Percentiles rank a stretch among this genome's conserved stretches.
These are phyloP conservation scores for Hemichromis elongatus DNA, from an alignment of 2,113 vertebrate species.

Conservation along the genomic window DNA sequence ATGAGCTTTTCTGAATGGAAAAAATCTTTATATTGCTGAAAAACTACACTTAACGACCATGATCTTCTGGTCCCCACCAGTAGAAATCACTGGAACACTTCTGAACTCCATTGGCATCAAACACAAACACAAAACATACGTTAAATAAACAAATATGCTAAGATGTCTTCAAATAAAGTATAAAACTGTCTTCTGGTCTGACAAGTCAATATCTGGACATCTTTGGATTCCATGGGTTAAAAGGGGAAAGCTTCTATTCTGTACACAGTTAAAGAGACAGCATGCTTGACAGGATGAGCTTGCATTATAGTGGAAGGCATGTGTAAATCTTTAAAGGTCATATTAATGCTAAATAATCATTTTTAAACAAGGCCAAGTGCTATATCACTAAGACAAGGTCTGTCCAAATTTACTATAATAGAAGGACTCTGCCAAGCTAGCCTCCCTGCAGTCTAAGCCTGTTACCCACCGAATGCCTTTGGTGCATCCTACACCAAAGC, in stretches of 20 bases:
- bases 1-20: not conserved
- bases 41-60: not conserved
- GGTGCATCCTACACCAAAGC: not conserved
- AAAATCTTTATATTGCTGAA: not conserved
- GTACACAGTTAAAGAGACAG: not conserved
- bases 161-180: not conserved
- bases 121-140: not conserved
- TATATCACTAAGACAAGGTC: not conserved
- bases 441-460: not conserved
- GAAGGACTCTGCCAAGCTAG: not conserved
- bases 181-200: not conserved
- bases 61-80: not conserved
- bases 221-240: not conserved
- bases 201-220: not conserved
- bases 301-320: not conserved
- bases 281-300: not conserved
- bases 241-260: not conserved
- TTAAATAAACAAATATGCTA: not conserved
- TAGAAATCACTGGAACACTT: not conserved
- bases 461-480: not conserved
- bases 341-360: not conserved
- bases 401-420: not conserved
- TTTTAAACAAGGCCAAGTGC: not conserved
- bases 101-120: not conserved
- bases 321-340: not conserved